Evolutionary conservation across 2,888 invertebrate genomes (phyloP).

Genomic region (Phoenoteleia sp.): DNA sequence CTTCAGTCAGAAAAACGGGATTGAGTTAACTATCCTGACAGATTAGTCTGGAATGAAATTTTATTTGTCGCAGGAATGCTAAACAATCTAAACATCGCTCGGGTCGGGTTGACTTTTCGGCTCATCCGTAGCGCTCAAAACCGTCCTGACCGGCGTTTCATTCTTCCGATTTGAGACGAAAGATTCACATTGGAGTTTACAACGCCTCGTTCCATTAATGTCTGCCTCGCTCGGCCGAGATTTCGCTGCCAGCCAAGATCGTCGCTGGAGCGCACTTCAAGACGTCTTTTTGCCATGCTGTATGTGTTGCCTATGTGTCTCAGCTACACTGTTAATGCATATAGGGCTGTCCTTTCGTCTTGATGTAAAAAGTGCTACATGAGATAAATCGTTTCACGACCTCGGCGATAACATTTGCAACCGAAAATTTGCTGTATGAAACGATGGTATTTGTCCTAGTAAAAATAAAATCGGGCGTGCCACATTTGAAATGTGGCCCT

Average conservation of each 20-base stretch:
- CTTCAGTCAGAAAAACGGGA: too few species aligned
- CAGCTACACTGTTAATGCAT: constrained; percentile 1
- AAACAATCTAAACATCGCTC: background rate
- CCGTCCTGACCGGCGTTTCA: constrained; percentile 27
- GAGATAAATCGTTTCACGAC: background rate
- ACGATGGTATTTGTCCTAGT: too few species aligned
- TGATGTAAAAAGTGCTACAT: background rate
- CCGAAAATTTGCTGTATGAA: too few species aligned
- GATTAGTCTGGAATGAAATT: constrained; percentile 12
- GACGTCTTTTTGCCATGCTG: constrained; percentile 15
- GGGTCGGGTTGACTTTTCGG: constrained; percentile 15
- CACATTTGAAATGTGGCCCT: too few species aligned
- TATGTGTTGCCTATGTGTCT: constrained; percentile 21
- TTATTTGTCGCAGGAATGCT: background rate
- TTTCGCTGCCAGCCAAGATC: constrained; percentile 52
- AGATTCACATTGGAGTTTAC: constrained; percentile 62
- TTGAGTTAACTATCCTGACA: background rate
- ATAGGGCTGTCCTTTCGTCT: constrained; percentile 8
- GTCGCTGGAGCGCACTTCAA: constrained; percentile 38
- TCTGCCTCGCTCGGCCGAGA: constrained; percentile 40
- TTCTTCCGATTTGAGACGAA: constrained; percentile 48
- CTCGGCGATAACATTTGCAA: too few species aligned
- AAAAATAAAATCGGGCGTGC: too few species aligned
- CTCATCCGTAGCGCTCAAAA: constrained; percentile 2
- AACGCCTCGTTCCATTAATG: constrained; percentile 59